A percentile compares a stretch with the other conserved stretches of the same genome.
These are phyloP conservation scores for Macrophya alboannulata DNA, from an alignment of 2,888 invertebrate genomes.

Conservation along the genomic window DNA sequence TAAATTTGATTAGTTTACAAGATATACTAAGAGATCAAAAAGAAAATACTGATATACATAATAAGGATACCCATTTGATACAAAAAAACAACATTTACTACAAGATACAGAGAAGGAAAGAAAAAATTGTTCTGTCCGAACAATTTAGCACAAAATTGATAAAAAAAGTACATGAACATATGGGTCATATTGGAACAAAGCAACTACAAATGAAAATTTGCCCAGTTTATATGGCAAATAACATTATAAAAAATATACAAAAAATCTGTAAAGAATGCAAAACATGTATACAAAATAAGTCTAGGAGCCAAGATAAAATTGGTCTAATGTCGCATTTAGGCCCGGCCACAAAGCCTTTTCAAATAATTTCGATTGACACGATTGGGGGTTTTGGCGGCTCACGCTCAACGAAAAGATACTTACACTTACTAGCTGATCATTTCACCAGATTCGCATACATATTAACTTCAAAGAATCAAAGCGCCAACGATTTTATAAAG, in stretches of 20 bases:
- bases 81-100: conserved; percentile 59
- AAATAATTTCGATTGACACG: conserved; percentile 68
- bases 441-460: conserved; percentile 49
- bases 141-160: conserved; percentile 55
- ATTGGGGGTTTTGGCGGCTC: conserved; percentile 65
- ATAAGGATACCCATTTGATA: conserved; percentile 54
- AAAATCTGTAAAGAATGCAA: conserved; percentile 59
- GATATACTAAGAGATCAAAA: conserved; percentile 60
- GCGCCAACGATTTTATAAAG: conserved; percentile 62
- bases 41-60: conserved; percentile 57
- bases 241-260: conserved; percentile 59
- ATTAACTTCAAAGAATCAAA: conserved; percentile 62
- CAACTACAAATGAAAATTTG: conserved; percentile 53
- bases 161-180: conserved; percentile 47
- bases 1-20: conserved; percentile 59
- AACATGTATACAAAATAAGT: conserved; percentile 67
- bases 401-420: conserved; percentile 62
- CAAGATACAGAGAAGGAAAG: conserved; percentile 59
- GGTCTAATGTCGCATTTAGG: conserved; percentile 64
- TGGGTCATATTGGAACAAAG: conserved; percentile 54
- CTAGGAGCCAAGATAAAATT: conserved; percentile 62
- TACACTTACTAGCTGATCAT: conserved; percentile 54
- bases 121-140: conserved; percentile 60
- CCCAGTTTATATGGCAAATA: conserved; percentile 54
- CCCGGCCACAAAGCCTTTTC: conserved; percentile 64